Evolutionary conservation across 1,140 invertebrate genomes (phyloP), one percentile per base, ranked within the genome.

Genomic region (Nephotettix cincticeps): DNA sequence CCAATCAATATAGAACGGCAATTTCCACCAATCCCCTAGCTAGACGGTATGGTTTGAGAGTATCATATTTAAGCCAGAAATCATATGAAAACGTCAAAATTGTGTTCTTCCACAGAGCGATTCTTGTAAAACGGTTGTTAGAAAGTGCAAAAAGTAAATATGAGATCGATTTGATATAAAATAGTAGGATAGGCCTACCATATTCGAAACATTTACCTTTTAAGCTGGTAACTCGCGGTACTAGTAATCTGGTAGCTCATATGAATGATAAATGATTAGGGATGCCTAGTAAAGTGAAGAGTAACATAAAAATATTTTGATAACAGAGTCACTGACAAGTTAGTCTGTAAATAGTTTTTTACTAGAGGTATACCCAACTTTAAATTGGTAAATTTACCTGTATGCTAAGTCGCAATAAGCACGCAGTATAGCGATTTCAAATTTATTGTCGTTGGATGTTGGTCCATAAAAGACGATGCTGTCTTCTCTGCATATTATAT

Each of bases 361-460:
- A 9, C 45, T n/a, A 68, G 45, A 32, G n/a, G 9, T 43, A 28
- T 45, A 11, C 6, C 4, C 58, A 6, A 27, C 23, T 43, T 27
- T 27, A 1, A 73, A 40, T 68, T 63, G 51, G 23, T 6, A 21
- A n/a, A 79, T 75, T 72, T 76, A 92, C 90, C 90, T 91, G 77
- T 86, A 92, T 69, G 88, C 87, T 75, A 86, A 83, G 80, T 90
- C 88, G 9, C 86, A 86, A 76, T 84, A 89, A 27, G 89, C 89
- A 78, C 86, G 86, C 72, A 92, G 88, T 21, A 92, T 78, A n/a
- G 93, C 83, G 74, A 93, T 89, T 78, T 93, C 91, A 80, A 85
- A 92, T 68, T 80, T 83, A 3, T 80, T 75, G 71, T 87, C 86
- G 11, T 84, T 83, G 29, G 83, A 80, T 25, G 61, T 81, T 32